These are phyloP conservation scores for Cottoperca gobio DNA, from an alignment of 2,797 vertebrate species.

Conservation along the genomic window DNA sequence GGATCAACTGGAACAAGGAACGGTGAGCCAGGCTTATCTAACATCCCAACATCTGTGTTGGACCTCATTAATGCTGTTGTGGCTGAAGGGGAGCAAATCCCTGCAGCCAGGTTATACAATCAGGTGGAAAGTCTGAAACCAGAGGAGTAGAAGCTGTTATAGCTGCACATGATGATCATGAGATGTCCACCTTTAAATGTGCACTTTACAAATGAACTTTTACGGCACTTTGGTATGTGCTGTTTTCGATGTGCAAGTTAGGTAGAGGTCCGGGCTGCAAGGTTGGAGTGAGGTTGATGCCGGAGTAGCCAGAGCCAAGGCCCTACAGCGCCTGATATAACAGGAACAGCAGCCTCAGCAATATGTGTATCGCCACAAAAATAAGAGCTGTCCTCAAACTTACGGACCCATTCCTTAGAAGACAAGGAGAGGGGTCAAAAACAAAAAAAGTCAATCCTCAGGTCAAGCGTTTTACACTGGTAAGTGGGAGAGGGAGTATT, in stretches of 20 bases:
- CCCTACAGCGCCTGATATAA: too few relatives aligned
- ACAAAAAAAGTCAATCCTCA: conserved; percentile 65
- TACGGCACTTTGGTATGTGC: background rate
- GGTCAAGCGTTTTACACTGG: conserved; percentile 88
- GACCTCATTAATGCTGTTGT: background rate
- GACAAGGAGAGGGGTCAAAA: conserved; percentile 5
- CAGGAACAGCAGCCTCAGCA: conserved; percentile 15
- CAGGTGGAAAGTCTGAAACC: too few relatives aligned
- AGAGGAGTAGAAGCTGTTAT: too few relatives aligned
- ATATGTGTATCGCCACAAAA: conserved; percentile 44
- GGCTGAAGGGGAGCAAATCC: too few relatives aligned
- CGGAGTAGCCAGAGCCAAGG: background rate
- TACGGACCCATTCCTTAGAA: conserved; percentile 56
- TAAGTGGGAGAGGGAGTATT: conserved; percentile 82
- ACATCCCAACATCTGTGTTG: too few relatives aligned
- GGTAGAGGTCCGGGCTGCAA: background rate
- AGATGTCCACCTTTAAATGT: too few relatives aligned
- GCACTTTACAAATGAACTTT: background rate
- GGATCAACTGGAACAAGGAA: background rate
- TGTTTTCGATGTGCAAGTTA: background rate
- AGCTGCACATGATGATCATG: too few relatives aligned
- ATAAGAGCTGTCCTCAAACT: conserved; percentile 71
- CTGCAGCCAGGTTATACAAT: too few relatives aligned
- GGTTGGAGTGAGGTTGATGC: background rate
- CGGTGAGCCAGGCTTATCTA: background rate